phyloP scores from a whole-genome alignment of 92 coral and sea anemone species.

The Plumapathes pennacea region DNA sequence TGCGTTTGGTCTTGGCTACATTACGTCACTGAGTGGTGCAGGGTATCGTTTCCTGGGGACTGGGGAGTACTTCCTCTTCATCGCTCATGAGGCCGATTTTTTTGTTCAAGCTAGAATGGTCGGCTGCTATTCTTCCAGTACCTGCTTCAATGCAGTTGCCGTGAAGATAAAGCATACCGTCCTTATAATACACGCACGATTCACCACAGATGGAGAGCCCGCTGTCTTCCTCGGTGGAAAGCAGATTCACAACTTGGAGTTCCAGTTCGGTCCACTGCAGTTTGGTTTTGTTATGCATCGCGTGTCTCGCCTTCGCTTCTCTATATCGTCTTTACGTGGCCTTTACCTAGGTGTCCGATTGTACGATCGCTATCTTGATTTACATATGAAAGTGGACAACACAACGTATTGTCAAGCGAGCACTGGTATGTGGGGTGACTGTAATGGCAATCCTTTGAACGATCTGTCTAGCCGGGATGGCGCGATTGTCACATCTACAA shows the following conservation, averaged over 20 bases:
- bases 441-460: constrained; percentile 57
- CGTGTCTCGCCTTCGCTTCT: constrained; percentile 57
- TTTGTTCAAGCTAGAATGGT: constrained; percentile 77
- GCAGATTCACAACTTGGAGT: constrained; percentile 30
- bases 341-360: constrained; percentile 63
- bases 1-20: constrained; percentile 69
- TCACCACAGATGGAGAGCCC: constrained; percentile 56
- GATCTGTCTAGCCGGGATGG: constrained; percentile 50
- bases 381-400: constrained; percentile 61
- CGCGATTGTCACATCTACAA: constrained; percentile 13
- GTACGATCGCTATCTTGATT: constrained; percentile 86
- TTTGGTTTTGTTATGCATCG: constrained; percentile 60
- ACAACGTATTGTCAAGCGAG: constrained; percentile 62
- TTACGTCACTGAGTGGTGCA: constrained; percentile 72
- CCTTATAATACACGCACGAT: constrained; percentile 72
- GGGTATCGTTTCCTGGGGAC: constrained; percentile 68
- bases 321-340: constrained; percentile 43
- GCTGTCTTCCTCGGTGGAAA: constrained; percentile 52
- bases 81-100: constrained; percentile 14
- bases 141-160: constrained; percentile 87
- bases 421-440: constrained; percentile 89
- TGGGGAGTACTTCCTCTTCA: constrained; percentile 77
- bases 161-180: constrained; percentile 45
- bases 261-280: constrained; percentile 52
- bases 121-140: constrained; percentile 69